Evolutionary conservation across 2,113 vertebrate species (phyloP).

Genomic region (Tragelaphus imberbis): DNA sequence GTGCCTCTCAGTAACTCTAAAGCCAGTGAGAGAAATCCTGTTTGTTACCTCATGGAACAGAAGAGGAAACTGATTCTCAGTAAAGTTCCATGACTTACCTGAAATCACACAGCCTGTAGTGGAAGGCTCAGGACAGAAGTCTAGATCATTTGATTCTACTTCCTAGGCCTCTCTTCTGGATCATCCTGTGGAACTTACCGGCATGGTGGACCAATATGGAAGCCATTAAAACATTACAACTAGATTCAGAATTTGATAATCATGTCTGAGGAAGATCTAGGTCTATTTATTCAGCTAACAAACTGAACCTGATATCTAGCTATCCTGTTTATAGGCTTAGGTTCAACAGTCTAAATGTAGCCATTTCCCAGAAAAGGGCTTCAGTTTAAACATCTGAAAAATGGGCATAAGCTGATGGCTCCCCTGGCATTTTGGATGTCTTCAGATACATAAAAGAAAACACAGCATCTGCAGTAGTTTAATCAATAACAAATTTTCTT

Average conservation of each 20-base stretch:
- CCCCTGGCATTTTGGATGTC: background rate
- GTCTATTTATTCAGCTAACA: background rate
- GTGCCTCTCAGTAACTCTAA: background rate
- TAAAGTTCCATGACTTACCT: background rate
- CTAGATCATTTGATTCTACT: background rate
- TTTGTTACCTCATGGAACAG: background rate
- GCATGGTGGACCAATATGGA: background rate
- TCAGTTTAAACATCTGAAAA: background rate
- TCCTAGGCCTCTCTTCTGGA: accelerated
- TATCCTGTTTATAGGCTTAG: background rate
- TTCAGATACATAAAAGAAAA: background rate
- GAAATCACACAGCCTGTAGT: background rate
- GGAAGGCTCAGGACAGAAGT: background rate
- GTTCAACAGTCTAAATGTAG: background rate
- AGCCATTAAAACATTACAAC: background rate
- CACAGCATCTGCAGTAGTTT: background rate
- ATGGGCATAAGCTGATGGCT: background rate
- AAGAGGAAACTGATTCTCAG: background rate
- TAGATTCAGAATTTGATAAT: background rate
- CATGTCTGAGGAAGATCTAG: background rate
- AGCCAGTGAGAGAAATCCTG: background rate
- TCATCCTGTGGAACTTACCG: background rate
- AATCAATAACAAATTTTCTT: background rate
- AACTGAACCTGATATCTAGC: background rate
- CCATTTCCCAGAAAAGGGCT: background rate